Conservation (phyloP, 2,113 vertebrate species). For the Pavo muticus region DNA sequence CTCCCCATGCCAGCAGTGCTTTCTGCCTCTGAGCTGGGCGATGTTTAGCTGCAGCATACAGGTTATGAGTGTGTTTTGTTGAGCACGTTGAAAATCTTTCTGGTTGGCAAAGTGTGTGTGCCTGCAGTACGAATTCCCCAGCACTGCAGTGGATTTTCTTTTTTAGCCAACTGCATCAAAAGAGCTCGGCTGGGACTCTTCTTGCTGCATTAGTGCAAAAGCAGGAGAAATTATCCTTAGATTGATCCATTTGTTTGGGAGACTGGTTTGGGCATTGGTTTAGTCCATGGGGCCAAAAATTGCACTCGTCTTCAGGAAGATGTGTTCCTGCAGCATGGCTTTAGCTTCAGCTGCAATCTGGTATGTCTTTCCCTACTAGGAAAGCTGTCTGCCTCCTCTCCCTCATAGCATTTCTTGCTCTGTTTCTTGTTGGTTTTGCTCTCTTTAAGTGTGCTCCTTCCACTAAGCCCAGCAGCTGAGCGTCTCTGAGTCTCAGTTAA, state of each 20-base stretch:
- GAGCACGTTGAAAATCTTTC: background rate
- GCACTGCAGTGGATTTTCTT: background rate
- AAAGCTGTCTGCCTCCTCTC: background rate
- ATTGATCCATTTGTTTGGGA: background rate
- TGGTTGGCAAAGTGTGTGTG: rapidly evolving
- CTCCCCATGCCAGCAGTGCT: background rate
- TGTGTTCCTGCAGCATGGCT: background rate
- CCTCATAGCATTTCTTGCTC: background rate
- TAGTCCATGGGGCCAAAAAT: background rate
- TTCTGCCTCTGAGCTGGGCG: background rate
- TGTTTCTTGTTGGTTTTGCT: background rate
- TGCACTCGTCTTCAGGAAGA: background rate
- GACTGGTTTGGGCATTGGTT: background rate
- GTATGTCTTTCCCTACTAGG: background rate
- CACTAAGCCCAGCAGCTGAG: background rate
- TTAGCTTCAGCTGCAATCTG: background rate
- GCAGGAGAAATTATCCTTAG: background rate
- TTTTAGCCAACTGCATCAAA: background rate
- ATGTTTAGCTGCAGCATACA: background rate
- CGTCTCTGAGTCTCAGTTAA: background rate
- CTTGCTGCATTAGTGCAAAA: background rate
- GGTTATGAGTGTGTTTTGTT: background rate
- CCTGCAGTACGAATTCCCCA: background rate
- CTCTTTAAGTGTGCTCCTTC: background rate
- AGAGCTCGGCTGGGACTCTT: background rate